Evolutionary conservation across 2,113 vertebrate species (phyloP).

Genomic region (Coreoperca whiteheadi): DNA sequence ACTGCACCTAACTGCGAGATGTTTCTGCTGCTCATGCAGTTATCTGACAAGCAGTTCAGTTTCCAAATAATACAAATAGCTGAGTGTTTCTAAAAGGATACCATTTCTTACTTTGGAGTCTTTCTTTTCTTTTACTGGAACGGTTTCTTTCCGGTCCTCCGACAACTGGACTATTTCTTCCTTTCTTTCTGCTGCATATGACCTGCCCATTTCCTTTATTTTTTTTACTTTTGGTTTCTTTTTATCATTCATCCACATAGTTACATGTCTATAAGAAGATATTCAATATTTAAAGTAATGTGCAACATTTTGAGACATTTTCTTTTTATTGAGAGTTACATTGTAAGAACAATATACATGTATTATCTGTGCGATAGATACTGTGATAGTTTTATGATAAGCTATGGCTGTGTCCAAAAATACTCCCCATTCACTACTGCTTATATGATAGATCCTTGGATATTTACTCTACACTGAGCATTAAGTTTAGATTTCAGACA

Average conservation of each 20-base stretch:
- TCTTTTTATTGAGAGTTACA: neutral
- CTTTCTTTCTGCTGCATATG: constrained; percentile 7
- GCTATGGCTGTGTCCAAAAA: neutral
- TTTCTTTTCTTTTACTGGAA: constrained; percentile 19
- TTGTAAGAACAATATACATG: neutral
- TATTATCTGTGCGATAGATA: constrained; percentile 8
- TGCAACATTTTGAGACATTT: neutral
- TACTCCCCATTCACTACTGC: neutral
- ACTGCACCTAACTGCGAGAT: constrained; percentile 49
- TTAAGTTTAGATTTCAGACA: neutral
- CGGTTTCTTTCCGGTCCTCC: neutral
- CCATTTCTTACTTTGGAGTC: constrained; percentile 27
- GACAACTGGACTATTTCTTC: constrained; percentile 27
- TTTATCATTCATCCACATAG: constrained; percentile 12
- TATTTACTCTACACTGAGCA: neutral
- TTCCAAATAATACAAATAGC: constrained; percentile 36
- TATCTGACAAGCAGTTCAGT: constrained; percentile 57
- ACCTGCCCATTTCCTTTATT: constrained; percentile 42
- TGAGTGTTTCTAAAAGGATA: constrained; percentile 21
- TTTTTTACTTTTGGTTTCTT: constrained; percentile 17
- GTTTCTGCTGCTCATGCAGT: constrained; percentile 65
- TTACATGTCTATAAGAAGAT: neutral
- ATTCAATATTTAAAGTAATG: neutral
- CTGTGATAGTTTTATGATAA: neutral
- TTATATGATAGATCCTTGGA: neutral